Percentiles rank a stretch among this genome's conserved stretches.
phyloP scores from a whole-genome alignment of 2,888 invertebrate genomes.

The Diogma glabrata region DNA sequence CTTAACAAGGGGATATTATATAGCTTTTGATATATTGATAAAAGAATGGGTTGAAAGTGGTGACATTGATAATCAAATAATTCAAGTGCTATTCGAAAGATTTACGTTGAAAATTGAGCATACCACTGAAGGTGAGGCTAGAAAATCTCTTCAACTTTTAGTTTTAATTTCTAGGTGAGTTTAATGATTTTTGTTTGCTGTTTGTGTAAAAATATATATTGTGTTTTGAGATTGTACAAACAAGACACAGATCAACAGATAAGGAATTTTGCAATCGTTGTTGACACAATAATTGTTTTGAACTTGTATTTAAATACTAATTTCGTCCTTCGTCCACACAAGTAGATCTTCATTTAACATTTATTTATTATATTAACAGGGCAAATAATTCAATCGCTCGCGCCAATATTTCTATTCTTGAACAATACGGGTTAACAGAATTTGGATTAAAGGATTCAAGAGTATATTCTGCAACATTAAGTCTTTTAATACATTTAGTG shows the following conservation, averaged over 20 bases:
- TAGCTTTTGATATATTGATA: slow-evolving; percentile 50
- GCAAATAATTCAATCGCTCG: slow-evolving; percentile 47
- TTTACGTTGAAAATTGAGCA: slow-evolving; percentile 62
- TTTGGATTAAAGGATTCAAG: slow-evolving; percentile 31
- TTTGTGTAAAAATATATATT: too few species aligned
- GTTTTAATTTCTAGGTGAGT: slow-evolving; percentile 57
- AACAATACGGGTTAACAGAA: slow-evolving; percentile 43
- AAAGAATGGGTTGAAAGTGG: slow-evolving; percentile 47
- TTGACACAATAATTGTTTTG: too few species aligned
- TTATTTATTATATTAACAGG: too few species aligned
- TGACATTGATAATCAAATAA: slow-evolving; percentile 42
- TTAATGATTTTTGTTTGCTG: too few species aligned
- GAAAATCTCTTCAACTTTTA: slow-evolving; percentile 62
- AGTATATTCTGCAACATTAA: slow-evolving; percentile 29
- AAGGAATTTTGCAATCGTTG: too few species aligned
- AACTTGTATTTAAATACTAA: slow-evolving; percentile 19
- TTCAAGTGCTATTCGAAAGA: slow-evolving; percentile 73
- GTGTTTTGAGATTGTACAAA: too few species aligned
- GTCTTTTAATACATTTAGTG: slow-evolving; percentile 30
- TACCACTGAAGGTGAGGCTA: slow-evolving; percentile 56
- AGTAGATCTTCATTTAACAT: too few species aligned
- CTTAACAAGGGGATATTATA: slow-evolving; percentile 45
- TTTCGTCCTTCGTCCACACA: too few species aligned
- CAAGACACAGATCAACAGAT: too few species aligned
- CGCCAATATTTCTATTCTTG: slow-evolving; percentile 52